Base-by-base conservation (phyloP, 2,113 vertebrate species). In the Micromys minutus region DNA sequence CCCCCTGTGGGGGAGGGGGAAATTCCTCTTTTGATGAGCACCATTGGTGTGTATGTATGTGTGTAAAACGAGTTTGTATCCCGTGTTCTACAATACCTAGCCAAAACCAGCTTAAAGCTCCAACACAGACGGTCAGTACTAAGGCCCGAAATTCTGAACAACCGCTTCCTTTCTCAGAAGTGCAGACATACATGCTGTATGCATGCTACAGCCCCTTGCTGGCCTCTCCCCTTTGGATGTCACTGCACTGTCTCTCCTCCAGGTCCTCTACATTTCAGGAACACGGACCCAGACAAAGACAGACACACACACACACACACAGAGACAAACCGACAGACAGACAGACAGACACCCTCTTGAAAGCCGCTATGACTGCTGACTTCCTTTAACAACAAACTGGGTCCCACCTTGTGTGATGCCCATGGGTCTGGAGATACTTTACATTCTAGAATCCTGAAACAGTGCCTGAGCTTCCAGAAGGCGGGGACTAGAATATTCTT, bases 21-120 rank as follows among this genome's bases (percentile, higher is more conserved):
- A n/a, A n/a, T n/a, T 34, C 7, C 6, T 19, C 6, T 2, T 29
- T 17, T 34, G 55, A 3, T 2, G 0, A 0, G 2, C 10, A 65
- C 39, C 13, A 1, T 24, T 22, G 57, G 79, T 47, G 39, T 87
- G 10, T 12, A 7, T 13, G 65, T 65, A 26, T 65, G 29, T 65
- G 63, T 65, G 63, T 65, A 29, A n/a, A n/a, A n/a, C n/a, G n/a
- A n/a, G n/a, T n/a, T n/a, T n/a, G n/a, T n/a, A n/a, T n/a, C n/a
- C 50, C 7, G 0, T 5, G 86, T 90, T 45, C 39, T 26, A 80
- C 89, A 69, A 2, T 65, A 57, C 86, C 39, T 65, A 13, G 61
- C 42, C 80, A 26, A 61, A 86, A n/a, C 61, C 0, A 57, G 39
- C 55, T 67, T 34, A 39, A 31, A 10, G 85, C 63, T 52, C 8